A percentile compares a stretch with the other conserved stretches of the same genome.
phyloP scores from a whole-genome alignment of 2,113 vertebrate genomes.

The Mormyrus lacerda region DNA sequence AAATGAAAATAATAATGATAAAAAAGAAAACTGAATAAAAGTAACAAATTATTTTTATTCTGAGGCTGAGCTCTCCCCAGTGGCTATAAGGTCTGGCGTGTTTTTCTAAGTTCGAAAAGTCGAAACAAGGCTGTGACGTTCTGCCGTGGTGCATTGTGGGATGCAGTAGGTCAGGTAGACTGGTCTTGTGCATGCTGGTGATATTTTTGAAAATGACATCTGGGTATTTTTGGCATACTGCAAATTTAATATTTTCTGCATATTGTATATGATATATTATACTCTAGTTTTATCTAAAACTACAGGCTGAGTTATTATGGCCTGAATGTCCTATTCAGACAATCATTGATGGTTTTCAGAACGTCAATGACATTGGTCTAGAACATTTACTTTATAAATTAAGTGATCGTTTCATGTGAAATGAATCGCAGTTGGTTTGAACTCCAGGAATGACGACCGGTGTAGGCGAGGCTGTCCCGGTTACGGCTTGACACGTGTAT shows the following conservation, averaged over 20 bases:
- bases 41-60: not conserved
- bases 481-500: no score
- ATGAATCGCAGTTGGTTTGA: no score
- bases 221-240: no score
- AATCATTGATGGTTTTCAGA: not conserved
- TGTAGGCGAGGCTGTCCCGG: no score
- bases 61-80: not conserved
- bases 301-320: not conserved
- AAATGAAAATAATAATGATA: not conserved
- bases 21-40: not conserved
- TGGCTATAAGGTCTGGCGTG: not conserved
- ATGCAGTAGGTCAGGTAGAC: not conserved
- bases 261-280: no score
- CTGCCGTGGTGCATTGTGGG: not conserved
- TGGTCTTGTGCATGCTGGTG: not conserved
- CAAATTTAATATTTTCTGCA: no score
- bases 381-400: not conserved
- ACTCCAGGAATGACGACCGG: no score
- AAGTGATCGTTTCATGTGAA: no score
- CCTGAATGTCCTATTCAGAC: not conserved
- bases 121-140: not conserved
- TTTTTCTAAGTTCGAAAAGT: not conserved
- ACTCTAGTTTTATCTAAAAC: not conserved
- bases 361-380: not conserved
- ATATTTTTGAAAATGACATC: no score